phyloP scores from a whole-genome alignment of 2,888 invertebrate species.

The Pammene fasciana region DNA sequence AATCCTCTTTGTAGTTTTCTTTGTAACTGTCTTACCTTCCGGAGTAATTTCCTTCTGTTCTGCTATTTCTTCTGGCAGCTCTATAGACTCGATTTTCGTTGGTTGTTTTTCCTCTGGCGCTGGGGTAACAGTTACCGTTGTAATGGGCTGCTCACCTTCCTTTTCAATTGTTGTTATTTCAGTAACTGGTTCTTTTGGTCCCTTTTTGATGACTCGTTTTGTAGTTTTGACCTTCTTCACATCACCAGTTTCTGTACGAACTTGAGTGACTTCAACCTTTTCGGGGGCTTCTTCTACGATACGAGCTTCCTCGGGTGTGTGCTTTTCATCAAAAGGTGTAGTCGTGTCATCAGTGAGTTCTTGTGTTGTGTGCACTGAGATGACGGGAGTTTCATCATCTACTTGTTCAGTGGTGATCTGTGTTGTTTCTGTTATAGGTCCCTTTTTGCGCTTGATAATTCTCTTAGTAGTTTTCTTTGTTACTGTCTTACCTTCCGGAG shows the following conservation, averaged over 20 bases:
- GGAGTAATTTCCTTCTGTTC: background rate
- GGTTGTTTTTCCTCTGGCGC: slow-evolving; percentile 51
- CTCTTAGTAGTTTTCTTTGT: slow-evolving; percentile 1
- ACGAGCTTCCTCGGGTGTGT: background rate
- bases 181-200: slow-evolving; percentile 70
- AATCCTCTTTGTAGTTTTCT: slow-evolving; percentile 43
- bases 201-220: slow-evolving; percentile 74
- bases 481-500: slow-evolving; percentile 10
- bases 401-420: slow-evolving; percentile 45
- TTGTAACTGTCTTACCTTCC: slow-evolving; percentile 7
- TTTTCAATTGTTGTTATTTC: slow-evolving; percentile 73
- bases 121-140: slow-evolving; percentile 54
- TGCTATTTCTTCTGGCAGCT: slow-evolving; percentile 43
- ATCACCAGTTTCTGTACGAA: slow-evolving; percentile 62
- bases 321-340: background rate
- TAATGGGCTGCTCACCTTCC: slow-evolving; percentile 62
- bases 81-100: slow-evolving; percentile 46
- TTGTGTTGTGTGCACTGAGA: background rate
- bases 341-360: slow-evolving; percentile 50
- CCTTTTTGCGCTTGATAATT: slow-evolving; percentile 64
- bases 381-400: background rate
- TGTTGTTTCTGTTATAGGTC: slow-evolving; percentile 55
- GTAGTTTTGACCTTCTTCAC: slow-evolving; percentile 63
- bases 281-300: background rate
- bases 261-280: slow-evolving; percentile 56